Evolutionary conservation across 2,888 invertebrate genomes (phyloP), one percentile per base, ranked within the genome.

Genomic region (Octodonta nipae): DNA sequence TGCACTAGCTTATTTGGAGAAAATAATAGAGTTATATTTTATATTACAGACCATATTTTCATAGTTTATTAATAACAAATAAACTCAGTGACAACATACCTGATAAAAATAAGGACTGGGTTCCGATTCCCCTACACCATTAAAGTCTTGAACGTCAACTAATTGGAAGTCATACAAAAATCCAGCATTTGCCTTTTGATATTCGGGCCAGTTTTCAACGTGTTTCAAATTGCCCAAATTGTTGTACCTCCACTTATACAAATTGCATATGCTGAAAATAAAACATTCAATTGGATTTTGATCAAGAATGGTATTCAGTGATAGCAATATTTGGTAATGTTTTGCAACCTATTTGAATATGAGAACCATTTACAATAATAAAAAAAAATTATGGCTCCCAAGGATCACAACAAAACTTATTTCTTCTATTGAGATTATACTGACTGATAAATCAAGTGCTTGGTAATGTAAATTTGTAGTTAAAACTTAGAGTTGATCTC

Each of bases 31-130:
- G n/a, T n/a, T n/a, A n/a, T n/a, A n/a, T n/a, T n/a, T n/a, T n/a
- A n/a, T n/a, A n/a, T n/a, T n/a, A 17, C 5, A 7, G 17, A 17
- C 7, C 17, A 7, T 17, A 17, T 17, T 7, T 17, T 17, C 7
- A 17, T 17, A 6, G 17, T 17, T 17, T 17, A 6, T 5, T 6
- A 17, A 6, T 7, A 17, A 17, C 8, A 17, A 17, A 8, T 17
- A 17, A 6, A 25, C 25, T n/a, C 7, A 3, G 13, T 12, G 17
- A 5, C 20, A 14, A 14, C 13, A 43, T 53, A 85, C 87, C 74
- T 95, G 98, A 61, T 95, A 98, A 61, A 98, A 99, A 63, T 89
- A 95, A 0, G 96, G 93, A 60, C 88, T 92, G 1, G 98, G 98
- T 57, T 96, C 93, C 0, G 89, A 83, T 65, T 98, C 98, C 0